Evolutionary conservation across 2,888 invertebrate species (phyloP).

Genomic region (Panopea generosa): DNA sequence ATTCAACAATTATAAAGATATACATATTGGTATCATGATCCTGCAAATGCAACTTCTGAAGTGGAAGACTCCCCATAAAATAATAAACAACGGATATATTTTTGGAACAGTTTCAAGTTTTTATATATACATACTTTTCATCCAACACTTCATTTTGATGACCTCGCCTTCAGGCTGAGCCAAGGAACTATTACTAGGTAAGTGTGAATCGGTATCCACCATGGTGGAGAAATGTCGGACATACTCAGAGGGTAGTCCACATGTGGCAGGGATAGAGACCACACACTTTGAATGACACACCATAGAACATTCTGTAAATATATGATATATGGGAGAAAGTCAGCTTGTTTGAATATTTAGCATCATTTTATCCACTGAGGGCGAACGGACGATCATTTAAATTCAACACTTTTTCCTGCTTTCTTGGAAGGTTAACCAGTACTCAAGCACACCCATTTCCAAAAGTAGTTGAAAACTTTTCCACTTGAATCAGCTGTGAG

Average conservation of each 20-base stretch:
- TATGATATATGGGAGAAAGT: too few species aligned
- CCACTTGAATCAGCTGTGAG: too few species aligned
- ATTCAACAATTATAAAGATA: too few species aligned
- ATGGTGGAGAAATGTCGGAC: conserved; percentile 87
- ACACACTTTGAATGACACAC: conserved; percentile 88
- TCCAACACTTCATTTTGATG: conserved; percentile 82
- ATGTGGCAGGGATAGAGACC: conserved; percentile 86
- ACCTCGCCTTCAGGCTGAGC: conserved; percentile 68
- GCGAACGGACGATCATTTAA: too few species aligned
- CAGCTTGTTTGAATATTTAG: too few species aligned
- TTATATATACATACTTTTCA: conserved; percentile 78
- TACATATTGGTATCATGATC: too few species aligned
- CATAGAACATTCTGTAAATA: conserved; percentile 87
- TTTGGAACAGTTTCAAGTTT: not conserved
- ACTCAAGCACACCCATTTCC: too few species aligned
- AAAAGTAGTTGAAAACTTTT: too few species aligned
- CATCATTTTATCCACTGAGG: too few species aligned
- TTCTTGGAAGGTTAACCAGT: too few species aligned
- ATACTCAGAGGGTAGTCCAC: conserved; percentile 88
- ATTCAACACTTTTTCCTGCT: too few species aligned
- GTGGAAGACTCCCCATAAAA: not conserved
- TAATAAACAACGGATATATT: not conserved
- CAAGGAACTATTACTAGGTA: conserved; percentile 35
- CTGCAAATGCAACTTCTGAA: conserved; percentile 2
- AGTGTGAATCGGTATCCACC: conserved; percentile 70